phyloP scores from a whole-genome alignment of 2,113 vertebrate genomes.

The Sardina pilchardus region DNA sequence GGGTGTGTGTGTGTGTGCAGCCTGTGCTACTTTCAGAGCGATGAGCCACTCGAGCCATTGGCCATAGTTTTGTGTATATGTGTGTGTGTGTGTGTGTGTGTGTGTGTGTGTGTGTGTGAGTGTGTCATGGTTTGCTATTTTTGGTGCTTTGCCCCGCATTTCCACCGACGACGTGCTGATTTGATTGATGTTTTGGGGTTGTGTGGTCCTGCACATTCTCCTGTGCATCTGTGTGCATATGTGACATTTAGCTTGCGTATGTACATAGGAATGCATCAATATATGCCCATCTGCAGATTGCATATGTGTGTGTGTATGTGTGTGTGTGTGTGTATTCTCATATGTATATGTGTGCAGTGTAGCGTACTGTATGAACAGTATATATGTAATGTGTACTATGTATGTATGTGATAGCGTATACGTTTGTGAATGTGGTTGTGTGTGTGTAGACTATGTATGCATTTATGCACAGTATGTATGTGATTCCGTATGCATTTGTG shows the following conservation, averaged over 20 bases:
- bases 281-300: no score
- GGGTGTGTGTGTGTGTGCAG: background rate
- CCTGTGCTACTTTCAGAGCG: background rate
- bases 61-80: background rate
- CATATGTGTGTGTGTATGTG: background rate
- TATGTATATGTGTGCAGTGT: no score
- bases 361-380: no score
- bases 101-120: background rate
- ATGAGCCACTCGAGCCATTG: background rate
- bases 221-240: background rate
- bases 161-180: background rate
- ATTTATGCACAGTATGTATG: no score
- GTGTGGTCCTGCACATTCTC: background rate
- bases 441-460: background rate
- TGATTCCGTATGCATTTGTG: no score
- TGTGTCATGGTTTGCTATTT: background rate
- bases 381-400: no score
- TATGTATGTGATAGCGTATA: no score
- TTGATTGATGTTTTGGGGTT: slow-evolving; percentile 21
- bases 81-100: background rate
- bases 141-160: background rate
- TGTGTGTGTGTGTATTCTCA: background rate
- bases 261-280: background rate
- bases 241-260: background rate
- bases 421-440: no score